These are phyloP conservation scores for Rhynchophorus ferrugineus DNA, from an alignment of 1,140 invertebrate species.

Conservation along the genomic window DNA sequence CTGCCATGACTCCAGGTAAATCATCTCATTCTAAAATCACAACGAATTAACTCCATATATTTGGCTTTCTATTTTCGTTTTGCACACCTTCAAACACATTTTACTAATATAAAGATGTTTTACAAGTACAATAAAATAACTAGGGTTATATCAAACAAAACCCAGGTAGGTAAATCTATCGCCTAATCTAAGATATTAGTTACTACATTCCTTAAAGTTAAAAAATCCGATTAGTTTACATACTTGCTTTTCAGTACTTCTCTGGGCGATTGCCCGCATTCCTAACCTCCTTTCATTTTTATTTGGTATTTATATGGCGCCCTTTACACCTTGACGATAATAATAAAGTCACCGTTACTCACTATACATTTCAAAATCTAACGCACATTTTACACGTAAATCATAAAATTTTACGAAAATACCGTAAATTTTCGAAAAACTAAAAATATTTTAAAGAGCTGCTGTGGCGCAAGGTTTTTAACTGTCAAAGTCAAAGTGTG, in stretches of 20 bases:
- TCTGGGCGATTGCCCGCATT: constrained; percentile 35
- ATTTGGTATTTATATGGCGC: constrained; percentile 14
- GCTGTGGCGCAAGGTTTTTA: constrained; percentile 12
- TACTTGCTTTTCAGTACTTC: constrained; percentile 32
- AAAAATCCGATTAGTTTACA: constrained; percentile 15
- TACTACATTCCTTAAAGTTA: constrained; percentile 7
- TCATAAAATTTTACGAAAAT: constrained; percentile 4
- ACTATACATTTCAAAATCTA: no score
- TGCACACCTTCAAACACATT: no score
- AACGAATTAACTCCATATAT: no score
- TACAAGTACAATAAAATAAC: no score
- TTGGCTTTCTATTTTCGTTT: no score
- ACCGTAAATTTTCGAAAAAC: constrained; percentile 1
- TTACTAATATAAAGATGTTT: no score
- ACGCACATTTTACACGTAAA: no score
- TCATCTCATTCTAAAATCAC: constrained; percentile 32
- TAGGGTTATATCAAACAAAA: no score
- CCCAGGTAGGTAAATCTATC: no score
- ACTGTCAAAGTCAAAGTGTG: constrained; percentile 2
- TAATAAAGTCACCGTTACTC: no score
- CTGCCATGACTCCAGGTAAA: constrained; percentile 46
- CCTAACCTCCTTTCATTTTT: constrained; percentile 38
- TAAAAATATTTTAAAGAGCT: constrained; percentile 9
- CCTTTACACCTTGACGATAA: not conserved
- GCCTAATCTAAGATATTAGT: no score